Base-by-base conservation (phyloP, 1,140 invertebrate species). In the Nasonia longicornis region DNA sequence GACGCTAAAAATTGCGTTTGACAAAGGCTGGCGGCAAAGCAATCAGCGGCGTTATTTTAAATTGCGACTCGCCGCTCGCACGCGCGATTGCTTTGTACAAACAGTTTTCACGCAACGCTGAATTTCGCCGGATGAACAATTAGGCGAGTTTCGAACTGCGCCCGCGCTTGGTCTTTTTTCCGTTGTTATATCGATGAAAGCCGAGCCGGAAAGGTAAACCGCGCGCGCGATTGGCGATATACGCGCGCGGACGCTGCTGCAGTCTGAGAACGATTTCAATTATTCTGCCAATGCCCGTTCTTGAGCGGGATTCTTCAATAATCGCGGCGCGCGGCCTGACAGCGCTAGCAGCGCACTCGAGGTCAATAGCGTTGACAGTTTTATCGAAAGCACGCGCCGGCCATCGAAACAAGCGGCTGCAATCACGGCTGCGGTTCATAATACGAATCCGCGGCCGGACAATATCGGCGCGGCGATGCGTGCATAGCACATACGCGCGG, bases 11-110 rank as follows among this genome's bases (percentile, higher is more conserved):
- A n/a, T n/a, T 58, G 52, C 7, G 6, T 58, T 58, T 58, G 52
- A 58, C 52, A 58, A n/a, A 58, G 52, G 3, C 6, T 58, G 16
- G 52, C 20, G 16, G 3, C 20, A n/a, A 58, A 58, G 52, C 52
- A 58, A 58, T 58, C 52, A 58, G 52, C 52, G 16, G 52, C 52
- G 52, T 58, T 58, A 58, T 58, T 58, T 58, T 58, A 58, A 58
- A 58, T 58, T 58, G 52, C 52, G 6, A 58, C 52, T 58, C 52
- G 52, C 52, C 52, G 52, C 20, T 58, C 16, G 16, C 52, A 58
- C 20, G 52, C 20, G n/a, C 52, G 52, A 58, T 58, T 58, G 52
- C 52, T 58, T n/a, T n/a, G 52, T 58, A 58, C 52, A 20, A 58
- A 58, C 52, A 58, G 52, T 58, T 58, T 58, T 58, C 52, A 58